Percentiles rank a stretch among this genome's conserved stretches.
phyloP scores from a whole-genome alignment of 1,140 invertebrate genomes.

The Elysia chlorotica region DNA sequence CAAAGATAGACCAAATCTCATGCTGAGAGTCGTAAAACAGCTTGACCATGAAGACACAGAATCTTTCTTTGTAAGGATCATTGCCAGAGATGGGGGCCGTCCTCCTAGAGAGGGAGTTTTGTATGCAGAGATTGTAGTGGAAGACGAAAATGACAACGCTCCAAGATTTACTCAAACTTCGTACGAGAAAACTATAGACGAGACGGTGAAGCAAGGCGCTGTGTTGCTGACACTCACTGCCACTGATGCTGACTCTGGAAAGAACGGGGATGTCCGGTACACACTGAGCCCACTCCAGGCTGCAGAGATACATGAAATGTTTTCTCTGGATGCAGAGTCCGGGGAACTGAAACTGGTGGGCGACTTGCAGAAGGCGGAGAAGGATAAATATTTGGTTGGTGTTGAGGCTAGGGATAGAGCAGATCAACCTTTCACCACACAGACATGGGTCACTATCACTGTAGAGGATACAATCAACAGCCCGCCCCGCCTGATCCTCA shows the following conservation, averaged over 20 bases:
- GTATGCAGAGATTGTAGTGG: constrained; percentile 56
- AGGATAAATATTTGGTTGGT: constrained; percentile 34
- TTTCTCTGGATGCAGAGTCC: constrained; percentile 36
- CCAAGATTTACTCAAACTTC: constrained; percentile 51
- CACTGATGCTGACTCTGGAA: constrained; percentile 92
- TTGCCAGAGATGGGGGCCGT: constrained; percentile 50
- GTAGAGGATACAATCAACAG: constrained; percentile 57
- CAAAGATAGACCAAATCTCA: constrained; percentile 41
- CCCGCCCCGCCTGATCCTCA: constrained; percentile 48
- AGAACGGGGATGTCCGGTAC: constrained; percentile 95
- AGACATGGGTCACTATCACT: constrained; percentile 45
- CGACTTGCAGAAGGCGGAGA: constrained; percentile 35
- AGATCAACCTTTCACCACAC: constrained; percentile 36
- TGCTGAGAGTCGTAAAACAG: constrained; percentile 37
- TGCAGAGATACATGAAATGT: constrained; percentile 58
- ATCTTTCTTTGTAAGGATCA: constrained; percentile 39
- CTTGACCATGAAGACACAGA: constrained; percentile 43
- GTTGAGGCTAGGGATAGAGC: constrained; percentile 43
- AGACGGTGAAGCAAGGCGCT: constrained; percentile 69
- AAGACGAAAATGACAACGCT: constrained; percentile 64
- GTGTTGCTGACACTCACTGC: constrained; percentile 90
- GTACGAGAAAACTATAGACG: constrained; percentile 85
- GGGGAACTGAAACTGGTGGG: constrained; percentile 40
- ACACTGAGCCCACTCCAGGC: constrained; percentile 64
- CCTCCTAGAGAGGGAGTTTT: constrained; percentile 62